Evolutionary conservation across 1,140 invertebrate species (phyloP).

Genomic region (Chrysomallon squamiferum): DNA sequence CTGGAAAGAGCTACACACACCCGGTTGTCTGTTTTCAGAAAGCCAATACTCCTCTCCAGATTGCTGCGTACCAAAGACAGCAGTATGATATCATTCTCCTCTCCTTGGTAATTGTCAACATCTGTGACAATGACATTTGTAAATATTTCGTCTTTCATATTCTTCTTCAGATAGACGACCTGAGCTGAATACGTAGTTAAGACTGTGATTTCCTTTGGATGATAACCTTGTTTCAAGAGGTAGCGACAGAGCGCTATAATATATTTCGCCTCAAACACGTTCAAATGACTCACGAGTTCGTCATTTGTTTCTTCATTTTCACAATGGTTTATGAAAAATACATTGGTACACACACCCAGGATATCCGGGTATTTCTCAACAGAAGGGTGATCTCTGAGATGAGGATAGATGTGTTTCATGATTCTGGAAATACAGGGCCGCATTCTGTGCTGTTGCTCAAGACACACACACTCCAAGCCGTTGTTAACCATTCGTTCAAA

Average conservation of each 20-base stretch:
- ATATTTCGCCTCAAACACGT: conserved; percentile 55
- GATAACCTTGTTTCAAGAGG: conserved; percentile 57
- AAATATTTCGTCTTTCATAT: conserved; percentile 38
- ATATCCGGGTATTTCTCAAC: conserved; percentile 51
- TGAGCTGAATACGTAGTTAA: conserved; percentile 62
- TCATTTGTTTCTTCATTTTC: conserved; percentile 38
- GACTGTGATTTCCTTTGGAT: conserved; percentile 54
- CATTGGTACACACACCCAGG: conserved; percentile 54
- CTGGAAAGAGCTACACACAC: conserved; percentile 84
- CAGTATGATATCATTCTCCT: conserved; percentile 83
- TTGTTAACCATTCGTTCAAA: conserved; percentile 63
- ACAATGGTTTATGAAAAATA: conserved; percentile 62
- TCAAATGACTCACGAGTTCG: conserved; percentile 54
- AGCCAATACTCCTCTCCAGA: conserved; percentile 73
- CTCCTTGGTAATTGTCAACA: conserved; percentile 78
- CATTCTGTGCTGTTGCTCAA: conserved; percentile 64
- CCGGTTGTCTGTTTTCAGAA: conserved; percentile 76
- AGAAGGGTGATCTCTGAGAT: conserved; percentile 49
- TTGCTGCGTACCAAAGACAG: conserved; percentile 80
- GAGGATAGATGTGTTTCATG: conserved; percentile 55
- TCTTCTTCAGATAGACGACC: conserved; percentile 42
- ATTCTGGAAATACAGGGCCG: conserved; percentile 60
- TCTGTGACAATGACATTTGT: conserved; percentile 67
- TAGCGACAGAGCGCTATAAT: conserved; percentile 50
- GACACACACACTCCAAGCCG: conserved; percentile 44